Conservation (phyloP, 30 jellyfish, hydroid and myxozoan genomes). For the Hydractinia echinata region DNA sequence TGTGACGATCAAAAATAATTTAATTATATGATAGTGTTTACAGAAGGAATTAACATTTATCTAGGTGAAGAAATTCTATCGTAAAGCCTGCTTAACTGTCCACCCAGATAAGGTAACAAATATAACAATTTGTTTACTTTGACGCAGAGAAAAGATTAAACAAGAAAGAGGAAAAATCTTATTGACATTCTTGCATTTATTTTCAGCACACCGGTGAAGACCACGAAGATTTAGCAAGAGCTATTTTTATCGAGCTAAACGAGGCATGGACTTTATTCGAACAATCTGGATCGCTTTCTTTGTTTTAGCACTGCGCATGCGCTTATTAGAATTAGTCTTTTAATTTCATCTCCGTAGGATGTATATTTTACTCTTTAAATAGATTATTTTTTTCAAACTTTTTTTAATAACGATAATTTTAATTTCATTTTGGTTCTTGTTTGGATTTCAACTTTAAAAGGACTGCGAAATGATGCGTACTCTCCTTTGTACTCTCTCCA, state of each 20-base stretch:
- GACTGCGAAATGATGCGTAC: too few species aligned
- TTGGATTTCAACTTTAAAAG: too few species aligned
- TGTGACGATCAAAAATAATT: too few species aligned
- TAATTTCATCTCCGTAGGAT: not conserved
- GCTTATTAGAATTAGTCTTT: too few species aligned
- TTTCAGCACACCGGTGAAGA: constrained; percentile 80
- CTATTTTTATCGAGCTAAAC: constrained; percentile 82
- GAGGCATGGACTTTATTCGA: constrained; percentile 89
- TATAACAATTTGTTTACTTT: not conserved
- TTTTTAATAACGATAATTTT: not conserved
- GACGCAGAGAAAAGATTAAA: not conserved
- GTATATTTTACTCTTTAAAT: not conserved
- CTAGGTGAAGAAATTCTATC: constrained; percentile 78
- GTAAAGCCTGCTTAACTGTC: constrained; percentile 80
- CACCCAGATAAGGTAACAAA: constrained; percentile 92
- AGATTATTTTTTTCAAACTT: not conserved
- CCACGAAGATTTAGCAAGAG: constrained; percentile 77
- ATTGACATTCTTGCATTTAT: not conserved
- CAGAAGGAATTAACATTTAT: not conserved
- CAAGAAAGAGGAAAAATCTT: not conserved
- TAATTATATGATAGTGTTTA: too few species aligned
- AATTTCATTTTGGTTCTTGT: too few species aligned
- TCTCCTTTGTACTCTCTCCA: too few species aligned
- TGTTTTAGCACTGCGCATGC: constrained; percentile 5
- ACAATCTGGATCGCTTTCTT: constrained; percentile 44